Base-by-base conservation (phyloP, 2,797 vertebrate species). In the Pachyuromys duprasi region DNA sequence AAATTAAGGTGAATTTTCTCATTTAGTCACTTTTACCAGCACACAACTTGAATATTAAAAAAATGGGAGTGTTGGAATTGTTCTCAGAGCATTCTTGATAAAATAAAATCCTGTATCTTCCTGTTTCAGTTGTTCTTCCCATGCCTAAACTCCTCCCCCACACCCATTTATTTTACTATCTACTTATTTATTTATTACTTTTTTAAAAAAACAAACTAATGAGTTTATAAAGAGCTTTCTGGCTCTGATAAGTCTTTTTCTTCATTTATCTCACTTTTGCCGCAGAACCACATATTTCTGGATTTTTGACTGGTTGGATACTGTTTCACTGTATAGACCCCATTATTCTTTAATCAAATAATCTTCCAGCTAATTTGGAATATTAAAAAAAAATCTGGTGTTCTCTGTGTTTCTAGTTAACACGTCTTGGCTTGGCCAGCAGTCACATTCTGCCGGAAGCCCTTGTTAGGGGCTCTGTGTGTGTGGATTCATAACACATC, bases 401-500 rank as follows among this genome's bases (percentile, higher is more conserved):
- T 95, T 87, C 45, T 91, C 63, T 62, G 79, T 91, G 60, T 95
- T 42, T 91, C 91, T 96, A 89, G 91, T 88, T 97, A 95, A 89
- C 12, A 94, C 86, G 91, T 93, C 96, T 95, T 94, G 97, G 97
- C 97, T 97, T 96, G 94, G 90, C 96, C 96, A 96, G 96, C 93
- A 97, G 93, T 97, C 53, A 12, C 69, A 60, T 96, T 96, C 91
- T 94, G 89, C 97, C 89, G 96, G 89, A 95, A 96, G 89, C 95
- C 94, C 96, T 97, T 95, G 93, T 97, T 97, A 97, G 94, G 83
- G 89, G 86, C 93, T 96, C 95, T 93, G 94, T 94, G 93, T 97
- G 63, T 96, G 94, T 97, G 96, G 93, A 97, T 98, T 97, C 97
- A 97, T 98, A 98, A 97, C 97, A 96, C 97, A 98, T 98, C 97